A percentile compares a stretch with the other conserved stretches of the same genome.
phyloP scores from a whole-genome alignment of 2,113 vertebrate species.

The Vanacampus margaritifer region DNA sequence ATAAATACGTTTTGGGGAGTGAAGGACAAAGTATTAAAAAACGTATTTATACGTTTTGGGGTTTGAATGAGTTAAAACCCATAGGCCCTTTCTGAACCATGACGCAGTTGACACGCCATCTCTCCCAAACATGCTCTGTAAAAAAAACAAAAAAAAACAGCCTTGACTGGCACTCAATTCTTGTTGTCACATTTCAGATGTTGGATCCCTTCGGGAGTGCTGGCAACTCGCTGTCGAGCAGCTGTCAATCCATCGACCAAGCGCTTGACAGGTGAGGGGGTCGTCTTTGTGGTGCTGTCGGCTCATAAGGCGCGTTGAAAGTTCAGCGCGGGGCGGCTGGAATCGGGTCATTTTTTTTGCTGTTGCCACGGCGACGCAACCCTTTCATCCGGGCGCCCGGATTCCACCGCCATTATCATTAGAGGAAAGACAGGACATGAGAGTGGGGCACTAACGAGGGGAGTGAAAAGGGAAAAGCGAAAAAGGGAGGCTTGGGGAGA shows the following conservation, averaged over 20 bases:
- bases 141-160: background rate
- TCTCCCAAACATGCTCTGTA: too few relatives aligned
- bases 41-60: too few relatives aligned
- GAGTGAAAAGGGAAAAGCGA: conserved; percentile 23
- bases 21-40: too few relatives aligned
- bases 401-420: conserved; percentile 63
- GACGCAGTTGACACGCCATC: background rate
- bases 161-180: conserved; percentile 19
- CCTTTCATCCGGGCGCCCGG: conserved; percentile 67
- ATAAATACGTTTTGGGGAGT: too few relatives aligned
- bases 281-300: background rate
- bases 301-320: conserved; percentile 3
- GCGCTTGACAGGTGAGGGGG: conserved; percentile 84
- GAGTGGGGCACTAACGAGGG: conserved; percentile 18
- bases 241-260: conserved; percentile 88
- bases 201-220: conserved; percentile 86
- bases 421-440: conserved; percentile 13
- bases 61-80: too few relatives aligned
- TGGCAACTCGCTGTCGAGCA: conserved; percentile 81
- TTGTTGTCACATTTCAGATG: conserved; percentile 69
- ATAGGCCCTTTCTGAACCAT: background rate
- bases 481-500: conserved; percentile 37
- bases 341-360: conserved; percentile 46
- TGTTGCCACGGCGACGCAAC: conserved; percentile 58
- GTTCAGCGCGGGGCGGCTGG: conserved; percentile 40